A percentile compares a stretch with the other conserved stretches of the same genome.
These are phyloP conservation scores for Neolamprologus variostigma DNA, from an alignment of 2,113 vertebrate species.

Conservation along the genomic window DNA sequence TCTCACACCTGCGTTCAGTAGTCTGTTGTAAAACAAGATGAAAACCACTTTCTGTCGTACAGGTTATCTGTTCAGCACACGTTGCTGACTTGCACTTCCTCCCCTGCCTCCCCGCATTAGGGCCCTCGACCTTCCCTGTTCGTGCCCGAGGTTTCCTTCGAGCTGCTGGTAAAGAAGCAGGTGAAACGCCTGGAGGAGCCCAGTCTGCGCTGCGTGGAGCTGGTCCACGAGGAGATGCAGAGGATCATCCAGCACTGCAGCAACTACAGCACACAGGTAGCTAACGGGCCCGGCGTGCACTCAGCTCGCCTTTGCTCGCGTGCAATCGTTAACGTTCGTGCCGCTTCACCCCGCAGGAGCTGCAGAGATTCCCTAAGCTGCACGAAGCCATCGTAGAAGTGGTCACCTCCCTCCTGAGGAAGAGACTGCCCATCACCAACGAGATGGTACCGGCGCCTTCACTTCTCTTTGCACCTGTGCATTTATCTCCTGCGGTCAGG, in stretches of 20 bases:
- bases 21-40: background rate
- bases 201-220: slow-evolving; percentile 92
- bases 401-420: slow-evolving; percentile 91
- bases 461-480: background rate
- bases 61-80: background rate
- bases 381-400: slow-evolving; percentile 98
- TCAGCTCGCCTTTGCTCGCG: accelerated
- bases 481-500: accelerated
- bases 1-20: background rate
- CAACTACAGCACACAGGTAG: slow-evolving; percentile 97
- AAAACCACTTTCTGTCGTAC: background rate
- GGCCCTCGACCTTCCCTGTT: slow-evolving; percentile 95
- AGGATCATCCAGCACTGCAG: slow-evolving; percentile 98
- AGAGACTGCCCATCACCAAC: slow-evolving; percentile 92
- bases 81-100: background rate
- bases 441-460: slow-evolving; percentile 80
- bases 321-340: accelerated
- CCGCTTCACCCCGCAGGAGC: slow-evolving; percentile 70
- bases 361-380: slow-evolving; percentile 94
- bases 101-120: slow-evolving; percentile 40
- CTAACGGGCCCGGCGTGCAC: background rate
- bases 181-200: slow-evolving; percentile 97
- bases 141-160: slow-evolving; percentile 95
- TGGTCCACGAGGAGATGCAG: slow-evolving; percentile 99
- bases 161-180: slow-evolving; percentile 95